These are phyloP conservation scores for Zenarchopterus dispar DNA, from an alignment of 2,797 vertebrate genomes.

Conservation along the genomic window DNA sequence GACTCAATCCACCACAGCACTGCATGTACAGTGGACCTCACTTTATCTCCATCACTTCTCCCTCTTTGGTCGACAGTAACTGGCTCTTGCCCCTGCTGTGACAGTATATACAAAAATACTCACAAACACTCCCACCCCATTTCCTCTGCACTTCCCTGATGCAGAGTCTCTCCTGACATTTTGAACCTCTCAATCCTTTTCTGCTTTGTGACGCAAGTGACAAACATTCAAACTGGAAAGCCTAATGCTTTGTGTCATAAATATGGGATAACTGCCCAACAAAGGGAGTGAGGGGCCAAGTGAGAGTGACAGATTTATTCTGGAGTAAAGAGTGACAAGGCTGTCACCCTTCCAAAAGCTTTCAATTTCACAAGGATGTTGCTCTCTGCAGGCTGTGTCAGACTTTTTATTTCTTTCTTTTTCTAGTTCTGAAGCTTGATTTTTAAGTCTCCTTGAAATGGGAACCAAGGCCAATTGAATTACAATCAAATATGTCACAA, in stretches of 20 bases:
- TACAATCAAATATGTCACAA: neutral
- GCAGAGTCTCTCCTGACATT: conserved; percentile 53
- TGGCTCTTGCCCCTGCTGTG: conserved; percentile 12
- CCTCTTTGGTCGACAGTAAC: conserved; percentile 4
- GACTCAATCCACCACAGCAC: neutral
- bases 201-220: conserved; percentile 63
- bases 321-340: conserved; percentile 52
- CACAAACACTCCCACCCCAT: conserved; percentile 31
- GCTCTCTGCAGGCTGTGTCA: conserved; percentile 12
- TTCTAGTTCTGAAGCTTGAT: conserved; percentile 13
- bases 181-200: conserved; percentile 70
- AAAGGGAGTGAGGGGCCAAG: conserved; percentile 28
- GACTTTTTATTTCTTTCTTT: conserved; percentile 29
- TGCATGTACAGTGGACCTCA: conserved; percentile 5
- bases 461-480: no score
- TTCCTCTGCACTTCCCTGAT: conserved; percentile 19
- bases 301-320: conserved; percentile 67
- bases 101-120: conserved; percentile 42
- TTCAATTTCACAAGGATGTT: conserved; percentile 44
- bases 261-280: conserved; percentile 65
- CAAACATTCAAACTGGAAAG: conserved; percentile 67
- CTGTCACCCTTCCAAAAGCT: conserved; percentile 60
- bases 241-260: conserved; percentile 61
- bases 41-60: neutral
- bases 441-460: neutral